Evolutionary conservation across 2,888 invertebrate genomes (phyloP).

Genomic region (Eupeodes latifasciatus): DNA sequence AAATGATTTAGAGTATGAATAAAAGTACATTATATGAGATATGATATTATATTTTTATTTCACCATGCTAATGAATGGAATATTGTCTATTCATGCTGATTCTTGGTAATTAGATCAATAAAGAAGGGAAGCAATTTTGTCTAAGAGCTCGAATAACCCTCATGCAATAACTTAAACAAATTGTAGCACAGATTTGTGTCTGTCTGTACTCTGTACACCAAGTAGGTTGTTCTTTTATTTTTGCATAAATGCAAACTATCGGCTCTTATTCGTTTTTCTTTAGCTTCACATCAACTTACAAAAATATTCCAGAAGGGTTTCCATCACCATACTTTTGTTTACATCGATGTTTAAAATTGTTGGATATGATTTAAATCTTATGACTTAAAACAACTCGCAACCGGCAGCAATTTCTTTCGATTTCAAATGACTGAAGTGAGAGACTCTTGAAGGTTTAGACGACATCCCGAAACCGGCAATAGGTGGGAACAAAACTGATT

Average conservation of each 20-base stretch:
- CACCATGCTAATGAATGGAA: slow-evolving; percentile 57
- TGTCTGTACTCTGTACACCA: slow-evolving; percentile 1
- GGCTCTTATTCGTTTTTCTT: slow-evolving; percentile 50
- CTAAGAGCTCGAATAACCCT: slow-evolving; percentile 33
- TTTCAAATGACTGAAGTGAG: no score
- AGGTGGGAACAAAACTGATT: no score
- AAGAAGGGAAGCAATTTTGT: slow-evolving; percentile 6
- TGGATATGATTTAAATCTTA: no score
- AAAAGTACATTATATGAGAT: neutral
- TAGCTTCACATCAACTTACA: neutral
- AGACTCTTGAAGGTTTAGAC: no score
- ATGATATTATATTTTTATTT: slow-evolving; percentile 4
- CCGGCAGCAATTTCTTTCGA: no score
- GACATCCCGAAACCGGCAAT: no score
- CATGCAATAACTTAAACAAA: slow-evolving; percentile 50
- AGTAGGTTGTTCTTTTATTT: neutral
- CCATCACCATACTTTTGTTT: neutral
- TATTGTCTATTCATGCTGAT: slow-evolving; percentile 35
- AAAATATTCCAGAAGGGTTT: slow-evolving; percentile 1
- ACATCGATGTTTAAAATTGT: no score
- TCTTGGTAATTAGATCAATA: slow-evolving; percentile 67
- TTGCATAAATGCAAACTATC: slow-evolving; percentile 62
- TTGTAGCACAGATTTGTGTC: slow-evolving; percentile 45
- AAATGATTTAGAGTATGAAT: neutral
- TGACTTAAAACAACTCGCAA: no score